phyloP scores from a whole-genome alignment of 2,113 vertebrate genomes.

The Rutilus rutilus region DNA sequence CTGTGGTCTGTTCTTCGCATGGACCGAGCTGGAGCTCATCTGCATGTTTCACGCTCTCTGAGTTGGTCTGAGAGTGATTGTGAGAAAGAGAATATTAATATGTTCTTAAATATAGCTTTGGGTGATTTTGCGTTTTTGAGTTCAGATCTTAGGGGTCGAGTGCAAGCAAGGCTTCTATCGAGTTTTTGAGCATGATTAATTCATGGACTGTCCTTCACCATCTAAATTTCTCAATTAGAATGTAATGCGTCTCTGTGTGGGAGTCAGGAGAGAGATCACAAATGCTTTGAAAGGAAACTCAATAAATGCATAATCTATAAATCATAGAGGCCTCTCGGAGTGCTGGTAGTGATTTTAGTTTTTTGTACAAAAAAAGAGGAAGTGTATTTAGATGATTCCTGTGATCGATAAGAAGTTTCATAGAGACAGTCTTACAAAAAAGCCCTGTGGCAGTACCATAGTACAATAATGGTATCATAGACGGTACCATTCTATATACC shows the following conservation, averaged over 20 bases:
- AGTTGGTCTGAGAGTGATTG: not conserved
- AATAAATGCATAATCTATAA: slow-evolving; percentile 44
- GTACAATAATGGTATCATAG: not conserved
- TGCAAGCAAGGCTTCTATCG: slow-evolving; percentile 62
- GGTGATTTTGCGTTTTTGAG: slow-evolving; percentile 55
- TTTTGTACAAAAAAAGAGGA: not conserved
- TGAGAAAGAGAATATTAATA: slow-evolving; percentile 18
- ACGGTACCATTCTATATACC: not conserved
- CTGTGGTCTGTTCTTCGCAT: not conserved
- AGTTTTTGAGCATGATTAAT: slow-evolving; percentile 71
- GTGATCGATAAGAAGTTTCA: not conserved
- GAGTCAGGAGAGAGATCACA: slow-evolving; percentile 43
- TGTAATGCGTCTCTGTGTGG: slow-evolving; percentile 57
- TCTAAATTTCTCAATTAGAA: slow-evolving; percentile 65
- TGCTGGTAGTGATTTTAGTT: not conserved
- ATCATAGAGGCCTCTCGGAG: slow-evolving; percentile 1
- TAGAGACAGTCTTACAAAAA: not conserved
- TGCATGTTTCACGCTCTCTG: not conserved
- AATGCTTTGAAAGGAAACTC: slow-evolving; percentile 29
- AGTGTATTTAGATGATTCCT: not conserved
- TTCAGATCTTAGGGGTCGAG: slow-evolving; percentile 60
- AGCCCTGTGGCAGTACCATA: not conserved
- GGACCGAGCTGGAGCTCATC: not conserved
- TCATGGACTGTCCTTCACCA: slow-evolving; percentile 62
- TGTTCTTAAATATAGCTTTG: slow-evolving; percentile 23